Evolutionary conservation across 2,888 invertebrate genomes (phyloP).

Genomic region (Campoletis raptor): DNA sequence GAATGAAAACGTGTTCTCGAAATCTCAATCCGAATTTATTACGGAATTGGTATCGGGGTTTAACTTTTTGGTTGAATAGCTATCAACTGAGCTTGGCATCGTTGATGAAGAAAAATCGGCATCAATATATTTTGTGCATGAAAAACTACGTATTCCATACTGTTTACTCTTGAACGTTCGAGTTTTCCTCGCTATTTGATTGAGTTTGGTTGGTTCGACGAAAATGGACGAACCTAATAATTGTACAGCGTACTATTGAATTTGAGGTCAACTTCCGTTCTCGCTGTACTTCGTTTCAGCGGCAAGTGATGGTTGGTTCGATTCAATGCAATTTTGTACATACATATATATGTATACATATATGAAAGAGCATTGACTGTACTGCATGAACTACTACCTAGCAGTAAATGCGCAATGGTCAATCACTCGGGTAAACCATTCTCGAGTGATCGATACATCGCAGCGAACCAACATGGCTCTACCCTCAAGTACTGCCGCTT

Average conservation of each 20-base stretch:
- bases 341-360: constrained; percentile 4
- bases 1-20: not conserved
- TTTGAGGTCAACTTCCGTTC: constrained; percentile 58
- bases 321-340: constrained; percentile 25
- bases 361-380: constrained; percentile 23
- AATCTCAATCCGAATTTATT: not conserved
- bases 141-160: constrained; percentile 28
- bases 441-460: constrained; percentile 62
- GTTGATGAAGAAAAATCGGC: constrained; percentile 12
- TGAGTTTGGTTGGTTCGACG: constrained; percentile 18
- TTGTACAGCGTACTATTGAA: constrained; percentile 53
- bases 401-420: constrained; percentile 56
- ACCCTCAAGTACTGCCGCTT: constrained; percentile 41
- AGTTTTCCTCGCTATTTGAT: constrained; percentile 41
- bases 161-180: constrained; percentile 16
- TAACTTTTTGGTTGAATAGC: not conserved
- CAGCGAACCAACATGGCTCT: constrained; percentile 24
- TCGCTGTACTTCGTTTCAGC: constrained; percentile 43
- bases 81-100: not conserved
- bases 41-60: not conserved
- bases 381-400: constrained; percentile 7
- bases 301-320: constrained; percentile 31
- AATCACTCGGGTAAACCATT: constrained; percentile 56
- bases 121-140: not conserved
- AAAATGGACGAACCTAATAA: constrained; percentile 56